Percentiles rank a stretch among this genome's conserved stretches.
Conservation (phyloP, 2,797 vertebrate genomes). For the Pseudomugil gertrudae region DNA sequence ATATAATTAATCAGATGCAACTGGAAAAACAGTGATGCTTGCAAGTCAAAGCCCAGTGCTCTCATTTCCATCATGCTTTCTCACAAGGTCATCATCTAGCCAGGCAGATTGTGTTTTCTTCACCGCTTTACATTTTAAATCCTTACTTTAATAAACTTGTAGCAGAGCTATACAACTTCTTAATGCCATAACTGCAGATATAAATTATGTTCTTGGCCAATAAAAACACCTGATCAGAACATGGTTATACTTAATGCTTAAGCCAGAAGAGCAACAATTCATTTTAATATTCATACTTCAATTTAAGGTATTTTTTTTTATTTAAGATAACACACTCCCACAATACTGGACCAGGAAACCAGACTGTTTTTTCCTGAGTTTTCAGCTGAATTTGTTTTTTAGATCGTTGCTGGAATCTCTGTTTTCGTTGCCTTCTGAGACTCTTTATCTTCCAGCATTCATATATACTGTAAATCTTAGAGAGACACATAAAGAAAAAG, state of each 20-base stretch:
- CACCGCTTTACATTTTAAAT: not conserved
- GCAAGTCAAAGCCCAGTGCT: not conserved
- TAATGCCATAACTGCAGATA: not conserved
- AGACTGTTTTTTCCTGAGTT: too few species aligned
- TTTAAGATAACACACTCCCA: not conserved
- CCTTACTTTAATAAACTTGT: not conserved
- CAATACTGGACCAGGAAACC: not conserved
- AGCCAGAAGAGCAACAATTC: not conserved
- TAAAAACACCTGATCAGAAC: not conserved
- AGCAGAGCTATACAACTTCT: not conserved
- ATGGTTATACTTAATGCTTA: not conserved
- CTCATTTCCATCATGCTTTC: not conserved
- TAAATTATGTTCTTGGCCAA: not conserved
- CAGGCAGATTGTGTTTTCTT: not conserved
- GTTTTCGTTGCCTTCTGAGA: not conserved
- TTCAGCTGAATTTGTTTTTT: not conserved
- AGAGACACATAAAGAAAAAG: not conserved
- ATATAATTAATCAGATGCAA: not conserved
- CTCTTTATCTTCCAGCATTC: not conserved
- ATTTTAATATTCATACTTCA: not conserved
- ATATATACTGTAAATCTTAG: not conserved
- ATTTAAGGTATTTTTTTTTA: not conserved
- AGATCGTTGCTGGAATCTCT: not conserved
- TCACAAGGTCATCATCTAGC: not conserved
- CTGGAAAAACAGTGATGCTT: not conserved